A percentile compares a stretch with the other conserved stretches of the same genome.
These are phyloP conservation scores for Listrodromus nycthemerus DNA, from an alignment of 2,888 invertebrate species.

Conservation along the genomic window DNA sequence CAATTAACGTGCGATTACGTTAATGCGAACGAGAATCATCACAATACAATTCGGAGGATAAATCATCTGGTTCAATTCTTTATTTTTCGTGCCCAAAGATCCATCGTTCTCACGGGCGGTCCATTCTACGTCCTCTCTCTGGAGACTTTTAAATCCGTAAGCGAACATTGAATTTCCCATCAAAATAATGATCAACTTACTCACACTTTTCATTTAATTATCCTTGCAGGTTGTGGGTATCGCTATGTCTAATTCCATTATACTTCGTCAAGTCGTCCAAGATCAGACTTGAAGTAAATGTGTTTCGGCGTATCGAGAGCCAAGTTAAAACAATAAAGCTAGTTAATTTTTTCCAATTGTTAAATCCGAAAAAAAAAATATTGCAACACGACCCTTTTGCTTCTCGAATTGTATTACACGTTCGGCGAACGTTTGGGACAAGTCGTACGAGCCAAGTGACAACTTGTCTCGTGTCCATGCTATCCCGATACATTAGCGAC, in stretches of 20 bases:
- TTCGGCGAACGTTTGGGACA: neutral
- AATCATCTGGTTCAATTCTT: constrained; percentile 66
- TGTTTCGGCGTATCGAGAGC: neutral
- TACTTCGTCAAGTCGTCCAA: constrained; percentile 70
- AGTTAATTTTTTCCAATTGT: constrained; percentile 16
- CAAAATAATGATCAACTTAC: neutral
- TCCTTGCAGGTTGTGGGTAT: constrained; percentile 69
- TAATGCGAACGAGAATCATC: constrained; percentile 9
- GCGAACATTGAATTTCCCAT: constrained; percentile 24
- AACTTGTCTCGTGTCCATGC: constrained; percentile 68
- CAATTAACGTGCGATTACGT: constrained; percentile 1
- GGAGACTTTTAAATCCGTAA: constrained; percentile 73
- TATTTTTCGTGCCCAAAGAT: constrained; percentile 70
- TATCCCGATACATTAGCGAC: constrained; percentile 78
- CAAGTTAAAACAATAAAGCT: neutral
- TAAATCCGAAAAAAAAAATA: neutral
- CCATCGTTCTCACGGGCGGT: constrained; percentile 73
- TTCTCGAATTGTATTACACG: neutral
- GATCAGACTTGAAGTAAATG: constrained; percentile 16
- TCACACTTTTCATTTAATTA: neutral
- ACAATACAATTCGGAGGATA: constrained; percentile 38
- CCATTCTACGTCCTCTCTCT: constrained; percentile 75
- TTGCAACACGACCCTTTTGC: neutral
- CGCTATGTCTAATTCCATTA: constrained; percentile 73
- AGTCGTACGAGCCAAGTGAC: constrained; percentile 15